Conservation (phyloP, 2,888 invertebrate species). For the Thereva unica region DNA sequence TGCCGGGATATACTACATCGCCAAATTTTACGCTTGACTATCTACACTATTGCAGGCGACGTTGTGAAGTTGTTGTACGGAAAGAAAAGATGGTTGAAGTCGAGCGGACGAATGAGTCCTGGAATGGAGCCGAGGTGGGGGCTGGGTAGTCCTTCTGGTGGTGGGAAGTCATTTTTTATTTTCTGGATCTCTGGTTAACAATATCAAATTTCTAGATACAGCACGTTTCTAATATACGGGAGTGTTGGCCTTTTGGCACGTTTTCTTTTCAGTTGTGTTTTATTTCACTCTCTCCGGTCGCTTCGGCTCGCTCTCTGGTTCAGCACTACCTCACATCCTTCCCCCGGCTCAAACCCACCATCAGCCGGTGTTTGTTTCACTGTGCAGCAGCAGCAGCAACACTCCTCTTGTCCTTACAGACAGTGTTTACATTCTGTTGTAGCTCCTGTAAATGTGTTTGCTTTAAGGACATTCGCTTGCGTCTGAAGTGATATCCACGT, state of each 20-base stretch:
- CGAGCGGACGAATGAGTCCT: too few relatives aligned
- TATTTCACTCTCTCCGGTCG: slow-evolving; percentile 32
- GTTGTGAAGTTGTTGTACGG: too few relatives aligned
- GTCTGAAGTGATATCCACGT: slow-evolving; percentile 29
- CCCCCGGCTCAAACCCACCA: not conserved
- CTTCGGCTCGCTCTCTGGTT: slow-evolving; percentile 12
- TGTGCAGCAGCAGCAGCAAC: not conserved
- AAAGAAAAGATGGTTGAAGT: too few relatives aligned
- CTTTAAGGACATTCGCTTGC: slow-evolving; percentile 32
- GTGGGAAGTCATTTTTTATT: slow-evolving; percentile 34
- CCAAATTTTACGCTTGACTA: slow-evolving; percentile 22
- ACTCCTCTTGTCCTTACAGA: not conserved
- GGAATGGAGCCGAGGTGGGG: not conserved
- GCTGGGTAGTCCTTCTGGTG: slow-evolving; percentile 9
- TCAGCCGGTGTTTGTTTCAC: too few relatives aligned
- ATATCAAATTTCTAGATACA: slow-evolving; percentile 53
- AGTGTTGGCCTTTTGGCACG: slow-evolving; percentile 43
- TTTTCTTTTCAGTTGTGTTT: slow-evolving; percentile 38
- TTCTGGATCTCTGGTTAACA: slow-evolving; percentile 36
- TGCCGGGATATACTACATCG: slow-evolving; percentile 14
- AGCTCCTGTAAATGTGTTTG: slow-evolving; percentile 32
- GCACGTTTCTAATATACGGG: slow-evolving; percentile 55
- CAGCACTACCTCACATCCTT: not conserved
- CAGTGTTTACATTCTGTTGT: slow-evolving; percentile 31
- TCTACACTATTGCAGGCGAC: not conserved